Evolutionary conservation across 2,888 invertebrate genomes (phyloP), one percentile per base, ranked within the genome.

Genomic region (Gastrophysa polygoni): DNA sequence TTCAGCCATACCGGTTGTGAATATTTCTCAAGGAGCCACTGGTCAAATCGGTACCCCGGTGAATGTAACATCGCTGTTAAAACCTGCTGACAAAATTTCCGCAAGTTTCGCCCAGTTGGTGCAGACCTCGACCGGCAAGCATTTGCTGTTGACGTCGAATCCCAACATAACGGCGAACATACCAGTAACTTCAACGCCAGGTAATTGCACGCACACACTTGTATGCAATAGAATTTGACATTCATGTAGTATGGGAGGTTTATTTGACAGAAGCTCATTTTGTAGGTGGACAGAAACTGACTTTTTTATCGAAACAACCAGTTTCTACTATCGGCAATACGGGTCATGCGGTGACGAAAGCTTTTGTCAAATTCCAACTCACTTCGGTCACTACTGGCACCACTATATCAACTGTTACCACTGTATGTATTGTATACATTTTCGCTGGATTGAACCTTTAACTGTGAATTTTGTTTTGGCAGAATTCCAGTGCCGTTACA

Each of bases 91-190:
- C 63, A 80, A 80, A 61, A 74, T 78, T 43, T 75, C 79, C 7
- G 77, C 80, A 1, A 80, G 78, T 68, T 80, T 86, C 71, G 87
- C 90, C 46, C 91, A 91, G 75, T 82, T 91, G 54, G 89, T 91
- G 50, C 90, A 91, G 77, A 89, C 89, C 5, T 84, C 88, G 20
- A 84, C 87, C 55, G 91, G 91, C 7, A 88, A 89, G 72, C 91
- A 90, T 78, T 84, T 89, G 70, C 82, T 90, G 64, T 77, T 89
- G 52, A 87, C 89, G 2, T 85, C 88, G 1, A 75, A 82, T 47
- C 78, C 82, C 0, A 78, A 76, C 66, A 77, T 80, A 54, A 75
- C 82, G 20, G 78, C 79, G 44, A 79, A 78, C 54, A 76, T 78
- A 62, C 77, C 81, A 52, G 78, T 78, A 34, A 76, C 81, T 76